A percentile compares a stretch with the other conserved stretches of the same genome.
phyloP scores from a whole-genome alignment of 2,113 vertebrate species.

The western clawed frog (Xenopus tropicalis) region DNA sequence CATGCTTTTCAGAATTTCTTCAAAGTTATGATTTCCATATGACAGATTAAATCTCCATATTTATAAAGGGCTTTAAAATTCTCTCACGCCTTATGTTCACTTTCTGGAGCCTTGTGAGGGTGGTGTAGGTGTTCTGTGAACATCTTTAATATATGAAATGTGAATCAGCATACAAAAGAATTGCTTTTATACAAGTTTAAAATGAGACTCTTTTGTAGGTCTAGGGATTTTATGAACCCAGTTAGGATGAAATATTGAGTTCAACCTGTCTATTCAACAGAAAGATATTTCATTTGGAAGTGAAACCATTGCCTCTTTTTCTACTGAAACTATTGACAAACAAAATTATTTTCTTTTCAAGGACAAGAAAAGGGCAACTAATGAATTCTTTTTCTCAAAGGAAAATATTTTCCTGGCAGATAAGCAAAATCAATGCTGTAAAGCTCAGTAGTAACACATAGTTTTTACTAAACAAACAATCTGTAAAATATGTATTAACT shows the following conservation, averaged over 20 bases:
- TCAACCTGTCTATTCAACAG: constrained; percentile 1
- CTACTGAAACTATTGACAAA: too few relatives aligned
- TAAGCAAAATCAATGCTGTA: too few relatives aligned
- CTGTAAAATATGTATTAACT: too few relatives aligned
- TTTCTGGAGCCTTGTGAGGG: constrained; percentile 18
- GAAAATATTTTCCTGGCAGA: too few relatives aligned
- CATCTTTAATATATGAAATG: constrained; percentile 28
- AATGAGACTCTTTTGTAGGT: constrained; percentile 20
- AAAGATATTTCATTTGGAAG: too few relatives aligned
- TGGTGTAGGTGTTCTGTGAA: constrained; percentile 18
- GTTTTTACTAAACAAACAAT: not conserved
- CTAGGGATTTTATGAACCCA: constrained; percentile 15
- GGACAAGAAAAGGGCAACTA: too few relatives aligned
- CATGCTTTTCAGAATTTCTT: constrained; percentile 33
- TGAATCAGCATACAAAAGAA: constrained; percentile 33
- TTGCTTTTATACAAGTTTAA: constrained; percentile 6
- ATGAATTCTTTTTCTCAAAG: too few relatives aligned
- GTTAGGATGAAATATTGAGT: constrained; percentile 10
- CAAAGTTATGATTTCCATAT: constrained; percentile 41
- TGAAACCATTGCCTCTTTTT: too few relatives aligned
- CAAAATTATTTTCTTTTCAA: too few relatives aligned
- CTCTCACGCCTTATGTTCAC: constrained; percentile 17
- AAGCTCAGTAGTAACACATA: too few relatives aligned
- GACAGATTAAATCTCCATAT: constrained; percentile 45
- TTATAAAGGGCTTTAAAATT: constrained; percentile 25